phyloP scores from a whole-genome alignment of 2,797 vertebrate genomes.

The Danio kyathit region DNA sequence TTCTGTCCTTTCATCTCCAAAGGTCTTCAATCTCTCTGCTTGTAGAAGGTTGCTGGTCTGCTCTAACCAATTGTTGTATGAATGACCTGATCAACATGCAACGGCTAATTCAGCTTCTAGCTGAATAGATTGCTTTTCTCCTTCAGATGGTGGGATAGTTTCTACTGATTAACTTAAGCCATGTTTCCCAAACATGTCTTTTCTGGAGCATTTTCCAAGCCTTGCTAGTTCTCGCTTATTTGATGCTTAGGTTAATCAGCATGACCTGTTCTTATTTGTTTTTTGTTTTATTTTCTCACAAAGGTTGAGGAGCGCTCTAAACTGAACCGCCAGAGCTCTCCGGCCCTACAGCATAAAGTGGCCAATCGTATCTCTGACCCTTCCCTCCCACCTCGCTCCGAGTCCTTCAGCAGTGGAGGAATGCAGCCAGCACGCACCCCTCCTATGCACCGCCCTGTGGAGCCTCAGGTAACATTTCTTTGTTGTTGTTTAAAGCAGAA shows the following conservation, averaged over 20 bases:
- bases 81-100: slow-evolving; percentile 64
- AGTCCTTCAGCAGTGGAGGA: slow-evolving; percentile 93
- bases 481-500: background rate
- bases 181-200: no score
- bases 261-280: slow-evolving; percentile 6
- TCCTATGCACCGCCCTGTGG: slow-evolving; percentile 88
- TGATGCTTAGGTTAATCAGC: slow-evolving; percentile 3
- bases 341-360: slow-evolving; percentile 92
- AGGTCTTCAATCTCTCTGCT: slow-evolving; percentile 21
- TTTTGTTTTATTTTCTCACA: slow-evolving; percentile 37
- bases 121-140: slow-evolving; percentile 36
- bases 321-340: slow-evolving; percentile 94
- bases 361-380: slow-evolving; percentile 95
- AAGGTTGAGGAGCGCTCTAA: slow-evolving; percentile 97
- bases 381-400: slow-evolving; percentile 91
- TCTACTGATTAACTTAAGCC: slow-evolving; percentile 27
- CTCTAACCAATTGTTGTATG: slow-evolving; percentile 60
- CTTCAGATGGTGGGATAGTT: slow-evolving; percentile 29
- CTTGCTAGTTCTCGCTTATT: slow-evolving; percentile 13
- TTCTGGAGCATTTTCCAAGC: background rate
- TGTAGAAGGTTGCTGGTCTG: slow-evolving; percentile 59
- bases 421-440: slow-evolving; percentile 91
- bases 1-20: slow-evolving; percentile 34
- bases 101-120: slow-evolving; percentile 29
- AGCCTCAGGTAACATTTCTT: slow-evolving; percentile 85